Base-by-base conservation (phyloP, 2,888 invertebrate genomes). In the Hyposoter dolosus region DNA sequence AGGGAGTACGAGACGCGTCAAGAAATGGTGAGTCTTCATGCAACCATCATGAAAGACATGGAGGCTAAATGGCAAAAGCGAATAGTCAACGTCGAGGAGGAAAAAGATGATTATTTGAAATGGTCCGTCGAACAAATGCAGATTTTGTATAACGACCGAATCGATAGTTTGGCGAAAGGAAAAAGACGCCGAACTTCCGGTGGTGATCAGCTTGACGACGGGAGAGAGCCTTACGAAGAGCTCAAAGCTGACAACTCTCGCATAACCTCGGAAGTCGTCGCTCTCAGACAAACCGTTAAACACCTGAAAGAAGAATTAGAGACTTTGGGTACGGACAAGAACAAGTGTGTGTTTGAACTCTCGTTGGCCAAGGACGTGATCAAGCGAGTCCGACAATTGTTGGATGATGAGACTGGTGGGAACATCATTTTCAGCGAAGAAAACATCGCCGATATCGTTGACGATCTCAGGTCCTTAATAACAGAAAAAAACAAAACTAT, bases 61-160 rank as follows among this genome's bases (percentile, higher is more conserved):
- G 91, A 93, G 23, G 87, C 87, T 3, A 88, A 86, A 28, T 93
- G 92, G 92, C 90, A 84, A n/a, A 89, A 88, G n/a, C 87, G 89
- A 32, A 87, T 89, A 40, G 85, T 90, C 60, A 88, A 89, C 0
- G 82, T 90, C 7, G 92, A 92, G 47, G 88, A 87, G 17, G 89
- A 92, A 35, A 88, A 88, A 1, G 88, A 90, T 19, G 88, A 89
- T 79, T 82, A 91, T n/a, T 40, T 92, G 3, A 89, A 91, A 68
- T 90, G 90, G 88, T 92, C 93, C 3, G 89, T 91, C 3, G 84
- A 87, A 3, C 88, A 90, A 71, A 88, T 92, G 0, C 89, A 93
- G 80, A 88, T 82, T 45, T 92, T 90, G 83, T 92, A 91, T 71
- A 90, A 91, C 40, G 90, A 91, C n/a, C 88, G 90, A 53, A 86